Conservation (phyloP, 37 sponge, comb jelly and placozoan genomes). For the Mnemiopsis leidyi region DNA sequence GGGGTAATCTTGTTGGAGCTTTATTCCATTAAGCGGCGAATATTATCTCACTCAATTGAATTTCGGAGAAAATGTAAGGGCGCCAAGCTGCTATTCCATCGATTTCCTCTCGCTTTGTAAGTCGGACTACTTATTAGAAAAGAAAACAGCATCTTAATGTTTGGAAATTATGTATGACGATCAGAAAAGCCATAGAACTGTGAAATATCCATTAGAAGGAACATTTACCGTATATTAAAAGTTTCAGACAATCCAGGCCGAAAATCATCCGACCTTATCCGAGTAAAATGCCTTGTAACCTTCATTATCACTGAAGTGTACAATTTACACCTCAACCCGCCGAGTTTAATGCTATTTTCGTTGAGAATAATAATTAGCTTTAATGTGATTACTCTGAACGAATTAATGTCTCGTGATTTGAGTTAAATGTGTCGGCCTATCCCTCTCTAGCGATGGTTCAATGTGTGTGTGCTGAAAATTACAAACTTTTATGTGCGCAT, state of each 20-base stretch:
- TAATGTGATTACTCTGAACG: not conserved
- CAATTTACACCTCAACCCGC: not conserved
- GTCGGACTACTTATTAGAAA: too few species aligned
- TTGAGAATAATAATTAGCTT: not conserved
- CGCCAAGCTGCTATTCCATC: not conserved
- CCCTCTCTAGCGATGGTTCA: too few species aligned
- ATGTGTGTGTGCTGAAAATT: too few species aligned
- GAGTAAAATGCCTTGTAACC: not conserved
- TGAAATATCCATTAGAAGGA: not conserved
- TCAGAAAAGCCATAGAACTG: not conserved
- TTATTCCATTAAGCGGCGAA: not conserved
- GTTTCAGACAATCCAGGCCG: not conserved
- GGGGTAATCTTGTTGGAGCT: not conserved
- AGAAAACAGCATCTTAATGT: too few species aligned
- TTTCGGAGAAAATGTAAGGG: not conserved
- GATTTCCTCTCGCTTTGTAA: too few species aligned
- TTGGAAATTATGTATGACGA: too few species aligned
- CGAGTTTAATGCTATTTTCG: not conserved
- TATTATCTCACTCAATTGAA: not conserved
- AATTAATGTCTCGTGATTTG: not conserved
- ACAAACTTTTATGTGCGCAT: too few species aligned
- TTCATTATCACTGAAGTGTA: not conserved
- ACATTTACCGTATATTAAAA: not conserved
- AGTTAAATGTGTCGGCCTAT: too few species aligned
- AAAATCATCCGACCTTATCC: not conserved